Evolutionary conservation across 2,113 vertebrate species (phyloP).

Genomic region (Coptodon rendalli): DNA sequence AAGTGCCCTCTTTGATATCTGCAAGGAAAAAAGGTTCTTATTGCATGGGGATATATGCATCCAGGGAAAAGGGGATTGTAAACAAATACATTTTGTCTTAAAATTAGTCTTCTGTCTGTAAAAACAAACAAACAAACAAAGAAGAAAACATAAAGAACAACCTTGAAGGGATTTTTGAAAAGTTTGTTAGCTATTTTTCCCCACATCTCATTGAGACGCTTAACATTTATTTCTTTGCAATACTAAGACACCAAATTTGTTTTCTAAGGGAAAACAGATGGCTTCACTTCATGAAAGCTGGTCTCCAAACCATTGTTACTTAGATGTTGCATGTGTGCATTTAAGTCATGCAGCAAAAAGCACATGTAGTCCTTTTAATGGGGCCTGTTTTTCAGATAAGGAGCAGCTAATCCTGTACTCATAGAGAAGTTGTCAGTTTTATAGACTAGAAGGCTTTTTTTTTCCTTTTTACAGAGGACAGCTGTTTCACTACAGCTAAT

Average conservation of each 20-base stretch:
- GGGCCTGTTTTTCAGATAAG: not conserved
- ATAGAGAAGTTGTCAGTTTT: not conserved
- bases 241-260: not conserved
- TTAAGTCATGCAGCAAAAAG: not conserved
- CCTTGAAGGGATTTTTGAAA: not conserved
- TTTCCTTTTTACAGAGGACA: not conserved
- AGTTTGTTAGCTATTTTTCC: not conserved
- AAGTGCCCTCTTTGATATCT: not conserved
- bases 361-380: not conserved
- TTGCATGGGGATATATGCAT: not conserved
- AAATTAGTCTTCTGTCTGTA: not conserved
- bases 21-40: not conserved
- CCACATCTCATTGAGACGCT: not conserved
- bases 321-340: not conserved
- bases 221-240: not conserved
- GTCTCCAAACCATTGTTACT: not conserved
- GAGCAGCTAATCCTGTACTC: not conserved
- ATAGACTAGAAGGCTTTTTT: not conserved
- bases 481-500: not conserved
- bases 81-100: not conserved
- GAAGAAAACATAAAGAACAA: not conserved
- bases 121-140: not conserved
- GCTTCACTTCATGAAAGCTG: not conserved
- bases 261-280: not conserved
- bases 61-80: not conserved